Evolutionary conservation across 2,888 invertebrate genomes (phyloP).

Genomic region (Leptarthrus brevirostris): DNA sequence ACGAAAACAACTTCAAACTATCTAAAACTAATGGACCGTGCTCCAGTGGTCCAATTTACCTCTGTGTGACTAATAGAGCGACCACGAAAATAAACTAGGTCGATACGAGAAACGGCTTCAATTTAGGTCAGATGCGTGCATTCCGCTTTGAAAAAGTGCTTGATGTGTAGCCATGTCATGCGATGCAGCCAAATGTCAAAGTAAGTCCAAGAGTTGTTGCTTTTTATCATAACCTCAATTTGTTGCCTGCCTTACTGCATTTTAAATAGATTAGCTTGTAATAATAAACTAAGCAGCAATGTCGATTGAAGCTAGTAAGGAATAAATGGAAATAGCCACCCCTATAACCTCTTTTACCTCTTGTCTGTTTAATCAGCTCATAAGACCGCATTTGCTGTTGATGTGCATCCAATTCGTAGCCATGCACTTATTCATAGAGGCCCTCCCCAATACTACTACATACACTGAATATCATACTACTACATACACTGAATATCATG

Average conservation of each 20-base stretch:
- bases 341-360: too few species aligned
- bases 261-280: background rate
- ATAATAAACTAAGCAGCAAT: background rate
- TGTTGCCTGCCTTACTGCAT: background rate
- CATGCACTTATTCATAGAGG: too few species aligned
- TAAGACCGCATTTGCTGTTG: too few species aligned
- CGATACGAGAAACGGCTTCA: background rate
- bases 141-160: background rate
- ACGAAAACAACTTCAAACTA: background rate
- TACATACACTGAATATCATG: too few species aligned
- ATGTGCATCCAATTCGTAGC: too few species aligned
- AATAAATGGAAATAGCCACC: too few species aligned
- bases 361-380: too few species aligned
- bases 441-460: background rate
- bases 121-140: slow-evolving; percentile 3
- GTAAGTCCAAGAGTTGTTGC: too few species aligned
- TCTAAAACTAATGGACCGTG: background rate
- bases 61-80: background rate
- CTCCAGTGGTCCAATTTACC: background rate
- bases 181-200: too few species aligned
- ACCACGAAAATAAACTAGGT: background rate
- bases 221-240: background rate
- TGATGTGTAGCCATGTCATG: too few species aligned
- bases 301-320: background rate
- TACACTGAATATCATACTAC: too few species aligned